Evolutionary conservation across 2,113 vertebrate genomes (phyloP).

Genomic region (Coreoperca whiteheadi): DNA sequence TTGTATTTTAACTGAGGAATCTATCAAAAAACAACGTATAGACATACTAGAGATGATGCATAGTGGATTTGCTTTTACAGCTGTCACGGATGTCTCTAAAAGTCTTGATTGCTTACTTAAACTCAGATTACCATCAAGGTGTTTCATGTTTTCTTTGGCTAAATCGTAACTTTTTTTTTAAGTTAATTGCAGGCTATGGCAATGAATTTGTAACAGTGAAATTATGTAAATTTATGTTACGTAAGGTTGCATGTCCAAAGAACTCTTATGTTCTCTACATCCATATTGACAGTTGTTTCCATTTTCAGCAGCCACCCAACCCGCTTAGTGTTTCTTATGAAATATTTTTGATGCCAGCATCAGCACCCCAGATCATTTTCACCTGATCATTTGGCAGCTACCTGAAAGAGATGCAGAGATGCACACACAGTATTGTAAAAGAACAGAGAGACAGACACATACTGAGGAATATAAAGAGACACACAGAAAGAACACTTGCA

Average conservation of each 20-base stretch:
- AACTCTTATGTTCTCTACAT: not conserved
- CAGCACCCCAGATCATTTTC: constrained; percentile 22
- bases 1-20: not conserved
- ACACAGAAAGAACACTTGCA: not conserved
- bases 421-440: not conserved
- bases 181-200: not conserved
- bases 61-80: not conserved
- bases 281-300: not conserved
- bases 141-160: not conserved
- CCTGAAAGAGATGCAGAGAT: constrained; percentile 8
- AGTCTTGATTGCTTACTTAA: not conserved
- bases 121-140: not conserved
- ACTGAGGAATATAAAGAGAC: not conserved
- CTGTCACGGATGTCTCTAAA: not conserved
- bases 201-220: not conserved
- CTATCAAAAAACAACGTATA: not conserved
- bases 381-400: constrained; percentile 15
- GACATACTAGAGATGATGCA: not conserved
- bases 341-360: constrained; percentile 28
- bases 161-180: not conserved
- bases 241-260: not conserved
- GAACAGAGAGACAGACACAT: constrained; percentile 3
- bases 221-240: not conserved
- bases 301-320: constrained; percentile 1
- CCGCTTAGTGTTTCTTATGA: constrained; percentile 12